These are phyloP conservation scores for Cylloceria caligata DNA, from an alignment of 2,888 invertebrate species.

Conservation along the genomic window DNA sequence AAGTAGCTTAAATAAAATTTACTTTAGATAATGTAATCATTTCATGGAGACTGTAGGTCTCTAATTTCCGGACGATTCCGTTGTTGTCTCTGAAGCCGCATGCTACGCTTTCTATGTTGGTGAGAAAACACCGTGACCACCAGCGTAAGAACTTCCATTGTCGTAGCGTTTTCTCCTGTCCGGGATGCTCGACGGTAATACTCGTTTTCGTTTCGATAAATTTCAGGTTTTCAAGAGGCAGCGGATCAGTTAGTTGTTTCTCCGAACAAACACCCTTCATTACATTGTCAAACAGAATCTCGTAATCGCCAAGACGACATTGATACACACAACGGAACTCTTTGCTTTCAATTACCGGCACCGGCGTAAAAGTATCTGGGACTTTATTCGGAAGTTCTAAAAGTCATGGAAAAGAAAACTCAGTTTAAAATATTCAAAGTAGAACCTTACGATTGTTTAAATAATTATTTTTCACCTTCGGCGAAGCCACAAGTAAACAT, in stretches of 20 bases:
- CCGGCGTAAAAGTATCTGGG: slow-evolving; percentile 86
- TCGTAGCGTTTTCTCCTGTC: slow-evolving; percentile 86
- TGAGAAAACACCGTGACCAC: slow-evolving; percentile 93
- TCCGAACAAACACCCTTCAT: slow-evolving; percentile 88
- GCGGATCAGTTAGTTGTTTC: slow-evolving; percentile 69
- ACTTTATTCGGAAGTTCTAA: slow-evolving; percentile 85
- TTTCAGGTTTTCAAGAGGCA: slow-evolving; percentile 79
- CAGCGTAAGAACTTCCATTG: slow-evolving; percentile 87
- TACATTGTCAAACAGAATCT: slow-evolving; percentile 91
- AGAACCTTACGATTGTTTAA: too few species aligned
- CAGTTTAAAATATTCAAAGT: too few species aligned
- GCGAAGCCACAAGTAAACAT: too few species aligned
- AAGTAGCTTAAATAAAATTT: slow-evolving; percentile 14
- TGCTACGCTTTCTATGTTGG: slow-evolving; percentile 88
- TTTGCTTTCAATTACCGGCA: slow-evolving; percentile 88
- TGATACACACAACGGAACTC: slow-evolving; percentile 89
- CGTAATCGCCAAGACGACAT: slow-evolving; percentile 86
- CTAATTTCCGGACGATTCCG: slow-evolving; percentile 88
- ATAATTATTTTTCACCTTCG: too few species aligned
- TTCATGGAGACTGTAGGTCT: slow-evolving; percentile 85
- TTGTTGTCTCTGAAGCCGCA: slow-evolving; percentile 90
- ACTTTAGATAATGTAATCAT: slow-evolving; percentile 86
- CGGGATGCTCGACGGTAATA: slow-evolving; percentile 85
- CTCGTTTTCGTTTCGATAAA: slow-evolving; percentile 91
- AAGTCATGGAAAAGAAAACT: neutral